Base-by-base conservation (phyloP, 2,113 vertebrate genomes). In the Equus przewalskii region DNA sequence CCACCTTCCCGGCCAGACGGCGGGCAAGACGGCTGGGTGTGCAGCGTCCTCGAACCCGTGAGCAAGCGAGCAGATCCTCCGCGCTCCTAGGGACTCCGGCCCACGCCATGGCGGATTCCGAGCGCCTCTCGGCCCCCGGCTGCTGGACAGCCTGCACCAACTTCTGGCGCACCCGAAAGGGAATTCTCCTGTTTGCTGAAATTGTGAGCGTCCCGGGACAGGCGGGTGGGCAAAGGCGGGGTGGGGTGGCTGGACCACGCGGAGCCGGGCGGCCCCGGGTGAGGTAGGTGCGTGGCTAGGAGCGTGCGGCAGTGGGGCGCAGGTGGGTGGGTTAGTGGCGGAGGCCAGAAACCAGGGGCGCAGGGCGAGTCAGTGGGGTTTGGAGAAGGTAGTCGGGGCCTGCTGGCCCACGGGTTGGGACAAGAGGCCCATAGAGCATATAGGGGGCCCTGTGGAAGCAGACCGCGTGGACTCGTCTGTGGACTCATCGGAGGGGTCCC, bases 61-160 rank as follows among this genome's bases (percentile, higher is more conserved):
- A 94, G 91, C 82, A 51, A 92, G 89, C 36, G 12, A 94, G 82
- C 78, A 89, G 91, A 82, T 88, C 82, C 62, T 91, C 65, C 10
- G 78, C 18, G 36, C 46, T 65, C 69, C 73, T 67, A 46, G 72
- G 82, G 86, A 97, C 92, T 79, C 91, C 22, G 7, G 79, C 54
- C 80, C 94, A 92, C 93, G 67, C 91, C 95, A 98, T 98, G 98
- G 98, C 95, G 56, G 97, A 98, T 80, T 98, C 97, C 0, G 98
- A 98, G 72, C 97, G 97, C 70, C 49, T 92, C 73, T 94, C 96
- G 2, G 96, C 95, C 41, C 98, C 97, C 6, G 97, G 97, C 82
- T 98, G 98, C 83, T 97, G 84, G 97, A 70, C 91, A 5, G 93
- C 97, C 64, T 98, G 96, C 89, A 97, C 96, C 78, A 94, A 10